Base-by-base conservation (phyloP, 2,797 vertebrate species). In the Chelonia mydas region DNA sequence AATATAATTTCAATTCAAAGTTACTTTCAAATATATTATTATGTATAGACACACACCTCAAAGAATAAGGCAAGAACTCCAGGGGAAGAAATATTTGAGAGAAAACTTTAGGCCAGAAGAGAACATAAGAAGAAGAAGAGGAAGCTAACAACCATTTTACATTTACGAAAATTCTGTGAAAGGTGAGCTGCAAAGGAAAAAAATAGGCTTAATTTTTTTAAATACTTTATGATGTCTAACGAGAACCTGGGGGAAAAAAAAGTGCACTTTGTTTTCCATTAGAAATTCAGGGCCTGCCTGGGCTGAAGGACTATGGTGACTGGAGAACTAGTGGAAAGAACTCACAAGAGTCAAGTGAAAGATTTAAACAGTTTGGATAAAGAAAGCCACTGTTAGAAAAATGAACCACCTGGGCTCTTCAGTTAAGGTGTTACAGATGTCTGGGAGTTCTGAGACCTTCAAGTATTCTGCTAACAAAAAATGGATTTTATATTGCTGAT, bases 1-100 rank as follows among this genome's bases (percentile, higher is more conserved):
- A 83, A 98, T 95, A 7, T 92, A 93, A 95, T 81, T 68, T 50
- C 41, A 19, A 81, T 79, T 83, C 83, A 6, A 91, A 93, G 85
- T 98, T 82, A 95, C 13, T 95, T 41, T 77, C 51, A 87, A 21
- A 25, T 50, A 84, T 59, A 13, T 54, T 59, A 13, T 54, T 54
- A 59, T 31, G 12, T 31, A 59, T 28, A 59, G 28, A 59, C 6
- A 59, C 12, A 59, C 12, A 59, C 28, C 28, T 59, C 57, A 59
- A 41, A 89, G 23, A 76, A 89, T n/a, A 81, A 28, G 23, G 19
- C 47, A 49, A 82, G 49, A 83, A 91, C 11, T 50, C 6, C 19
- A n/a, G 72, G 91, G 87, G 41, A 72, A 12, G 53, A 25, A 90
- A 94, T 87, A 94, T 21, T 83, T 61, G 2, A 16, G 16, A 1